phyloP scores from a whole-genome alignment of 2,888 invertebrate genomes.

The Thyatira batis region DNA sequence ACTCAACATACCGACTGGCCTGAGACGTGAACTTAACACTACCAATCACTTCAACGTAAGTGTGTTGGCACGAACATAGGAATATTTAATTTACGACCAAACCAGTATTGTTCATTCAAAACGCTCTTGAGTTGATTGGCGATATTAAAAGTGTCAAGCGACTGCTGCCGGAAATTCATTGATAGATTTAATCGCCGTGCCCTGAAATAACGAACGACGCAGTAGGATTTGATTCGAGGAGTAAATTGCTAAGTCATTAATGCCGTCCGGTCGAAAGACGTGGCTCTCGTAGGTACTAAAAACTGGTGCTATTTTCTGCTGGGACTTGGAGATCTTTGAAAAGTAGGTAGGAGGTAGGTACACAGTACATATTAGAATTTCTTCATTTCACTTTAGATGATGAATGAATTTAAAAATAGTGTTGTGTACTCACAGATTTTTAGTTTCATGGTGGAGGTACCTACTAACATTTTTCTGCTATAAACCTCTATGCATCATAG shows the following conservation, averaged over 20 bases:
- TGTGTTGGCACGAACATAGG: slow-evolving; percentile 60
- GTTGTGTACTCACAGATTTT: no score
- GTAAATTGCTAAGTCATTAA: slow-evolving; percentile 78
- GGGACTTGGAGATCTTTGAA: slow-evolving; percentile 53
- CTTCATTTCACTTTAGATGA: no score
- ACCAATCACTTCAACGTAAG: slow-evolving; percentile 34
- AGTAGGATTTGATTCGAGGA: slow-evolving; percentile 72
- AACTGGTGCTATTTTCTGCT: slow-evolving; percentile 67
- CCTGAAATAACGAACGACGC: slow-evolving; percentile 70
- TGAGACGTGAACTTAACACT: slow-evolving; percentile 15
- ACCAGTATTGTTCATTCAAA: slow-evolving; percentile 77
- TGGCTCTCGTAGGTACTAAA: slow-evolving; percentile 59
- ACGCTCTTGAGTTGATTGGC: slow-evolving; percentile 71
- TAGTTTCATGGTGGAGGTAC: no score
- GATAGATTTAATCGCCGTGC: slow-evolving; percentile 77
- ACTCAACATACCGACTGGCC: slow-evolving; percentile 29
- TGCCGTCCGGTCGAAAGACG: slow-evolving; percentile 72
- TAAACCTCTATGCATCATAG: no score
- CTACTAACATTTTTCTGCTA: no score
- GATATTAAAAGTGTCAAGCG: slow-evolving; percentile 80
- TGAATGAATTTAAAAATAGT: no score
- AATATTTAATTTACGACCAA: slow-evolving; percentile 73
- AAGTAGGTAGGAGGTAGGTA: no score
- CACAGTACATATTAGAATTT: no score
- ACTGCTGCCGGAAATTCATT: slow-evolving; percentile 79